Conservation (phyloP, 2,888 invertebrate genomes). For the Bombyx huttoni region DNA sequence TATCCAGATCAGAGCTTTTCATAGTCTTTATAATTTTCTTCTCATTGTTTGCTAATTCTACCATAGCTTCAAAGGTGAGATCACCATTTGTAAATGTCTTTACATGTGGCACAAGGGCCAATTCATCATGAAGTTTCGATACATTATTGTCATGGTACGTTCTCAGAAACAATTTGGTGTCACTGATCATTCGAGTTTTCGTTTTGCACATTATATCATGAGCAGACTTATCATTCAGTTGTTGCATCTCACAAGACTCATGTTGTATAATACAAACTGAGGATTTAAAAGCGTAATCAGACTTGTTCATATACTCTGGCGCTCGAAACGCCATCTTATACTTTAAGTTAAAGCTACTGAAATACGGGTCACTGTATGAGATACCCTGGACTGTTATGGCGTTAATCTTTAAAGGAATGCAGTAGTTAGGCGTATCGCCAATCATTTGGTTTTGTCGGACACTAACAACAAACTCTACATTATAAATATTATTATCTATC, state of each 20-base stretch:
- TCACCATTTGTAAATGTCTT: constrained; percentile 60
- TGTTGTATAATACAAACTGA: constrained; percentile 71
- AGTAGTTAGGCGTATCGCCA: constrained; percentile 71
- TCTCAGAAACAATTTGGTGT: constrained; percentile 45
- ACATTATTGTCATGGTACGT: constrained; percentile 66
- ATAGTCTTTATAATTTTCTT: constrained; percentile 34
- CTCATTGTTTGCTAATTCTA: constrained; percentile 49
- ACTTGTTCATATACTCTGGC: constrained; percentile 73
- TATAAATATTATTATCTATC: constrained; percentile 73
- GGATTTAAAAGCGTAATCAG: constrained; percentile 75
- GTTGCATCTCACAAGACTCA: constrained; percentile 64
- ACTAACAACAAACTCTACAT: constrained; percentile 72
- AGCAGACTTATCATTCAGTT: constrained; percentile 57
- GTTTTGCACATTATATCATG: constrained; percentile 53
- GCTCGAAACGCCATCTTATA: constrained; percentile 70
- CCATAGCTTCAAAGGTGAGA: constrained; percentile 61
- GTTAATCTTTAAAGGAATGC: constrained; percentile 74
- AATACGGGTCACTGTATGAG: constrained; percentile 74
- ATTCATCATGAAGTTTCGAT: constrained; percentile 33
- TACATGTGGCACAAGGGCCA: constrained; percentile 30
- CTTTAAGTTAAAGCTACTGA: constrained; percentile 74
- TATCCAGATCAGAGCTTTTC: constrained; percentile 31
- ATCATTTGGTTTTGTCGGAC: constrained; percentile 74
- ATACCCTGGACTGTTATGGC: constrained; percentile 75
- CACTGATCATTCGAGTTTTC: constrained; percentile 54